Conservation (phyloP, 2,113 vertebrate species). For the Perca schrenkii region DNA sequence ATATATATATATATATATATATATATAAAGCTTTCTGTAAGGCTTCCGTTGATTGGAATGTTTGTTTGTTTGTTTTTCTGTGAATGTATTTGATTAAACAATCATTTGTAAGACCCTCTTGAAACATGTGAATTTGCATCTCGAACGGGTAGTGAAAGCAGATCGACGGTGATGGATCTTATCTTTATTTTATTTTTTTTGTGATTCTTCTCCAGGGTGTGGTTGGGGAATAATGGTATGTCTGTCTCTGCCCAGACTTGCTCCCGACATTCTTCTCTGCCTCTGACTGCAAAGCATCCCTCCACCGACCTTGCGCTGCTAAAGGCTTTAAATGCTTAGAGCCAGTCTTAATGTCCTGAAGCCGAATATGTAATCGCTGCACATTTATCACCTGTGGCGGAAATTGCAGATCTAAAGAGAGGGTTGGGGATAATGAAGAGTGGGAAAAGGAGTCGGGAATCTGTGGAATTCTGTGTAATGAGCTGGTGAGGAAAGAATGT, state of each 20-base stretch:
- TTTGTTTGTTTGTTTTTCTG: no score
- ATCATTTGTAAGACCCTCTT: neutral
- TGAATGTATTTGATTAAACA: neutral
- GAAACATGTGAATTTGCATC: neutral
- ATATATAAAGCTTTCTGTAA: no score
- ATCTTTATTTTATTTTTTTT: neutral
- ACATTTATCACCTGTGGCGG: slow-evolving; percentile 6
- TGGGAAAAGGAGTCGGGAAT: slow-evolving; percentile 40
- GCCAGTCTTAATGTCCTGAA: neutral
- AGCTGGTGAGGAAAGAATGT: slow-evolving; percentile 66
- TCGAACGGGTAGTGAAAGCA: neutral
- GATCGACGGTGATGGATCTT: neutral
- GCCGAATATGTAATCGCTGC: neutral
- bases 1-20: no score
- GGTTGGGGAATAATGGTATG: slow-evolving; percentile 62
- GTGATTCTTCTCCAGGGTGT: slow-evolving; percentile 59
- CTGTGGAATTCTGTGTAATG: slow-evolving; percentile 69
- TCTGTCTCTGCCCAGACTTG: slow-evolving; percentile 77
- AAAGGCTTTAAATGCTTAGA: neutral
- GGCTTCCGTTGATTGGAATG: no score
- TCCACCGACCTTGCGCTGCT: neutral
- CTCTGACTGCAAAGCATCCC: slow-evolving; percentile 33
- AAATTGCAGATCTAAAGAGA: neutral
- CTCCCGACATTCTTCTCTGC: slow-evolving; percentile 71
- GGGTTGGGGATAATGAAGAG: slow-evolving; percentile 12